Evolutionary conservation across 2,797 vertebrate genomes (phyloP), one percentile per base, ranked within the genome.

Genomic region (Tapera naevia): DNA sequence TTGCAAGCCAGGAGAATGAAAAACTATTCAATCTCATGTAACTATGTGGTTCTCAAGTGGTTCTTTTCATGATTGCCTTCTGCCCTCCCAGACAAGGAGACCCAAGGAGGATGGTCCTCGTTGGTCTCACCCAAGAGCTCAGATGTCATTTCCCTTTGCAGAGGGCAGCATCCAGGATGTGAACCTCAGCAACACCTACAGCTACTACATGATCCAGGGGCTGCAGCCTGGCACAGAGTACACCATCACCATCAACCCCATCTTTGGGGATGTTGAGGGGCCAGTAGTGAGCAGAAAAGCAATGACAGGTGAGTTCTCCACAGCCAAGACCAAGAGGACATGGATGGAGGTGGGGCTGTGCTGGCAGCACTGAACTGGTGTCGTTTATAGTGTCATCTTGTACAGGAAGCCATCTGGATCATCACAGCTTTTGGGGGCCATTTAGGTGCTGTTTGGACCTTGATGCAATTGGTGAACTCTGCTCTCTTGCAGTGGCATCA

Each of bases 191-290:
- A 98, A 98, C 69, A 97, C 71, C 74, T 99, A 98, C 91, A 98
- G 94, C 92, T 98, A 98, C 95, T 99, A 99, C 97, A 98, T 99
- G 98, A 98, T 99, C 93, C 98, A 98, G 92, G 99, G 99, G 28
- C 97, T 99, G n/a, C 97, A 97, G 17, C 21, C 97, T 0, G 99
- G 98, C 89, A 92, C 94, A 1, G 98, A 99, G 62, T 98, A 99
- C 97, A 98, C 93, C 1, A 30, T 99, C 91, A 98, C 98, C 57
- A 97, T 99, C 96, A 99, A 99, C 94, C 98, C 99, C 35, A 98
- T 99, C 92, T 99, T 99, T 72, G 98, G 98, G 82, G 98, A 99
- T 72, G 87, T 97, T 0, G 99, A 99, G 93, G 99, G 99, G 0
- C 98, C 99, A 0, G 72, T 99, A 92, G 98, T 97, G 56, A 96